Base-by-base conservation (phyloP, 2,888 invertebrate genomes). In the Acholoe squamosa region DNA sequence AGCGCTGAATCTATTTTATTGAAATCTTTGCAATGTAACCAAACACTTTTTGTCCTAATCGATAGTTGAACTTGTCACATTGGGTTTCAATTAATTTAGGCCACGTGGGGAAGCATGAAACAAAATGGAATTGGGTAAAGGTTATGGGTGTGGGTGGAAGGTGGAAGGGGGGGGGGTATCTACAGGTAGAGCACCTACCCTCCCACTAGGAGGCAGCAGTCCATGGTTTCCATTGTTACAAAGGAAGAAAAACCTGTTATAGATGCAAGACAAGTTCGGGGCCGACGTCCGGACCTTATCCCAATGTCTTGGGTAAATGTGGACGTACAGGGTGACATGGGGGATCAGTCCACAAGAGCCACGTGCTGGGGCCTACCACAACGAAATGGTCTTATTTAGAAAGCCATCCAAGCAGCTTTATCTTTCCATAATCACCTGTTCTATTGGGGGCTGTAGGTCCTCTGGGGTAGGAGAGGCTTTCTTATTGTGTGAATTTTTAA, bases 401-500 rank as follows among this genome's bases (percentile, higher is more conserved):
- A 89, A 89, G 89, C 89, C 89, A 89, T 89, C 71, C 54, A 89
- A 67, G 3, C 43, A 33, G 67, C 34, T 89, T 89, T 89, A 89
- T 67, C 89, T 34, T 43, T 67, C 89, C 89, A 67, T 89, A 61
- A 89, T 89, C 89, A 89, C 89, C 89, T 89, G 89, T 43, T 25
- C n/a, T 0, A 10, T 5, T 28, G 52, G 16, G 76, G 28, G 14
- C 76, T 28, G 31, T 31, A 76, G 76, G 76, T 76, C 25, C 76
- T 1, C 5, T 3, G 61, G 61, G 61, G 61, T 3, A 19, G n/a
- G 61, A 19, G 19, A n/a, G 19, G 22, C 61, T 86, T 86, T 86
- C 86, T 86, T 86, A 56, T 86, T 86, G 86, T 86, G 54, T 86
- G 86, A n/a, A 86, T 86, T 86, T 86, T 54, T 54, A 86, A 54